Evolutionary conservation across 1,140 invertebrate species (phyloP).

Genomic region (Acyrthosiphon pisum): DNA sequence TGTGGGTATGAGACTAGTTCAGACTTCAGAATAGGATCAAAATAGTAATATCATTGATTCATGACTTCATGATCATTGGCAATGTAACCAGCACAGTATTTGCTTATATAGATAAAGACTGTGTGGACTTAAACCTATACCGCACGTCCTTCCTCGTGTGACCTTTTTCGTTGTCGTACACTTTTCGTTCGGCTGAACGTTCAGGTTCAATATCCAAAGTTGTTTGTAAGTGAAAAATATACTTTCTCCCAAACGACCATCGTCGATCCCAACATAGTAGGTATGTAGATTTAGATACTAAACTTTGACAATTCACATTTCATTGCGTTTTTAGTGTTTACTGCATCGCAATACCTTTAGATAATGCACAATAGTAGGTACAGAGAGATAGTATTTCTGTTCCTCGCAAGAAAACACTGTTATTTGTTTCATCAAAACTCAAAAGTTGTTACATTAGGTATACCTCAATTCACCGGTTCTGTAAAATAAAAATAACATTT

Average conservation of each 20-base stretch:
- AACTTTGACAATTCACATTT: background rate
- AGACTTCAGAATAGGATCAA: background rate
- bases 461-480: background rate
- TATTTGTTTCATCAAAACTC: background rate
- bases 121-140: background rate
- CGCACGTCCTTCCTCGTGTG: background rate
- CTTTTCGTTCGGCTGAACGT: background rate
- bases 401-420: background rate
- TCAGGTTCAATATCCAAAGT: constrained; percentile 20
- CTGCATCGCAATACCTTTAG: background rate
- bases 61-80: no score
- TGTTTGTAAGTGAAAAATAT: constrained; percentile 3
- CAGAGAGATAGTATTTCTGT: background rate
- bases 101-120: background rate
- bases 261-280: background rate
- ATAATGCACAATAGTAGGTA: background rate
- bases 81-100: background rate
- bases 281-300: background rate
- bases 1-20: background rate
- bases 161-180: constrained; percentile 18
- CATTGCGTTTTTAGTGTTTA: background rate
- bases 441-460: background rate
- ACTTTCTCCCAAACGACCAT: background rate
- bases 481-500: background rate
- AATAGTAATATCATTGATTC: background rate